Base-by-base conservation (phyloP, 2,113 vertebrate genomes). In the Rhodinocichla rosea region DNA sequence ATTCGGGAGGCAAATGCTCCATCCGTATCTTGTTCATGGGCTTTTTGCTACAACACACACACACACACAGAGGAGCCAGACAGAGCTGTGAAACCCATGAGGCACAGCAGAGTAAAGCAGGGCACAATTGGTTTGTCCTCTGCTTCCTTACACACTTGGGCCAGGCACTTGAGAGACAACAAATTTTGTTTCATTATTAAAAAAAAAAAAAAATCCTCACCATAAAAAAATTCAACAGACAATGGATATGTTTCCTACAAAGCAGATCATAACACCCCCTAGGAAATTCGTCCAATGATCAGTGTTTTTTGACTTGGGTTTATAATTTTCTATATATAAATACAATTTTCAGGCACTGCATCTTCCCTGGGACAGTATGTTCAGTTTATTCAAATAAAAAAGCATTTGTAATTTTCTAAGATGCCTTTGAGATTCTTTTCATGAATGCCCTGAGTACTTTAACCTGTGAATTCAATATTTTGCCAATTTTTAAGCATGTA, bases 1-100 rank as follows among this genome's bases (percentile, higher is more conserved):
- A 69, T 37, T 81, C 92, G 45, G 64, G 89, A 86, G 62, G 83
- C 93, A 96, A 95, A 97, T 89, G 87, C 75, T 89, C 90, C 93
- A 86, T 87, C 75, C 32, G 1, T 64, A 62, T 93, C 95, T 95
- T 16, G 67, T 70, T 92, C 56, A 0, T 67, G 68, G 92, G 80
- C 89, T 33, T 92, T 53, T 90, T 94, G 76, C 94, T 78, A 19
- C 71, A 88, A 82, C 87, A 82, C 94, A 90, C 20, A 30, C 79
- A 30, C 79, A 67, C 2, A 85, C 70, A 83, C 10, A 30, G 82
- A 86, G 94, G 82, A 95, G 77, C 70, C 94, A 87, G 94, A 75
- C 42, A 95, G 71, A 89, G 71, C 95, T 40, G 69, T 89, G 87
- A 86, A 89, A 76, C 92, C 95, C 90, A 28, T 3, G 15, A 76